Evolutionary conservation across 2,888 invertebrate genomes (phyloP), one percentile per base, ranked within the genome.

Genomic region (Gymnocheta viridis): DNA sequence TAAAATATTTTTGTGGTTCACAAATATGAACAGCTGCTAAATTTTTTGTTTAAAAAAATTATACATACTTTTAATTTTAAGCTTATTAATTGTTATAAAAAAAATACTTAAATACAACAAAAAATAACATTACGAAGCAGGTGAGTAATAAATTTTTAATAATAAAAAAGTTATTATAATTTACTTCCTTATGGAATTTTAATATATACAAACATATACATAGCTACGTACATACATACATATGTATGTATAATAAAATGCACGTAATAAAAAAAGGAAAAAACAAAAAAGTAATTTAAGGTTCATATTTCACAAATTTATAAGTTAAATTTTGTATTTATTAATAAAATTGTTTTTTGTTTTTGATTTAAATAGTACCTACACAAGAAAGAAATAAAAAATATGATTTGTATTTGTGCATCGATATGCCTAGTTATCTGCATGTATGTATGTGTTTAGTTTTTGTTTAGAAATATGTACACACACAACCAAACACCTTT

Each of bases 121-220:
- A 32, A 38, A 74, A 73, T 12, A 51, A 27, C 60, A 67, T 60
- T 41, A 64, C 54, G 66, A 72, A 64, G 54, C 70, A 70, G 82
- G 77, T 77, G 77, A 77, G 77, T 82, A 77, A 82, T 77, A 77
- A 77, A 77, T 64, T 69, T 27, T 74, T 54, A 66, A 51, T 58
- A 69, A 60, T 54, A 74, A 78, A 62, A 49, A 35, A 67, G 17
- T 67, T 51, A 51, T 73, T 73, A 54, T 24, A 69, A 67, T 62
- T 47, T 44, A 81, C 81, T 81, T 81, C 81, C 81, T 81, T 79
- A 67, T 78, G 62, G 60, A 79, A 73, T 69, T 56, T 69, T 51
- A 56, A 79, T 62, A n/a, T n/a, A n/a, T n/a, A n/a, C n/a, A n/a
- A n/a, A n/a, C n/a, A n/a, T n/a, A n/a, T n/a, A n/a, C n/a, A n/a